These are phyloP conservation scores for Notolepis coatsorum DNA, from an alignment of 2,797 vertebrate genomes.

Conservation along the genomic window DNA sequence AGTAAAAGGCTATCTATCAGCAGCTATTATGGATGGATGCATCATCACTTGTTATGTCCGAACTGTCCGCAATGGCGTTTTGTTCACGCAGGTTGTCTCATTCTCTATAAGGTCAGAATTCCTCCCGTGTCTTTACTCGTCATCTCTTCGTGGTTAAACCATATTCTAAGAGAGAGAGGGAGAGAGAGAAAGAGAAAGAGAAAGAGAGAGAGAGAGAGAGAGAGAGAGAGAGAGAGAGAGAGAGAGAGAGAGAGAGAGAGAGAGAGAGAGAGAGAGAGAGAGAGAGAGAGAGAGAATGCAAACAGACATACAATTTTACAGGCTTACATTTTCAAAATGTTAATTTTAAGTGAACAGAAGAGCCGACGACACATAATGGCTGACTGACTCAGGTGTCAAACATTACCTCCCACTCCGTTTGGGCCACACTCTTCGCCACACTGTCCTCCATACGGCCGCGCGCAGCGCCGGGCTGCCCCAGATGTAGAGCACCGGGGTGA, in stretches of 20 bases:
- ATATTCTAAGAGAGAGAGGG: constrained; percentile 33
- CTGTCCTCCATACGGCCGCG: constrained; percentile 62
- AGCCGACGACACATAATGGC: not conserved
- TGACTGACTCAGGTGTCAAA: not conserved
- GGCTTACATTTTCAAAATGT: no score
- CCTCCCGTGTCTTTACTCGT: not conserved
- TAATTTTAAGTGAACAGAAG: not conserved
- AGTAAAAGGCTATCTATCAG: no score
- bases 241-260: not conserved
- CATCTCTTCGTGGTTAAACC: constrained; percentile 14
- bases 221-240: constrained; percentile 1
- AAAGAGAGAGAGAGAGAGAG: not conserved
- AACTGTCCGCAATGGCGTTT: no score
- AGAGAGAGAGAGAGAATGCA: no score
- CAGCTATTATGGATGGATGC: no score
- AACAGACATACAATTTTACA: no score
- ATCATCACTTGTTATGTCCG: no score
- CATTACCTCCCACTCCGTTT: constrained; percentile 33
- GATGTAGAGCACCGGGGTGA: constrained; percentile 81
- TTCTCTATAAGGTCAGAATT: no score
- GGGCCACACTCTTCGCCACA: constrained; percentile 68
- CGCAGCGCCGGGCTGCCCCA: constrained; percentile 82
- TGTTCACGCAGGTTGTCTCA: no score
- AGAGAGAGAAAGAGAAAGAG: not conserved
- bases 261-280: not conserved